These are phyloP conservation scores for Grallaria varia DNA, from an alignment of 2,113 vertebrate genomes.

Conservation along the genomic window DNA sequence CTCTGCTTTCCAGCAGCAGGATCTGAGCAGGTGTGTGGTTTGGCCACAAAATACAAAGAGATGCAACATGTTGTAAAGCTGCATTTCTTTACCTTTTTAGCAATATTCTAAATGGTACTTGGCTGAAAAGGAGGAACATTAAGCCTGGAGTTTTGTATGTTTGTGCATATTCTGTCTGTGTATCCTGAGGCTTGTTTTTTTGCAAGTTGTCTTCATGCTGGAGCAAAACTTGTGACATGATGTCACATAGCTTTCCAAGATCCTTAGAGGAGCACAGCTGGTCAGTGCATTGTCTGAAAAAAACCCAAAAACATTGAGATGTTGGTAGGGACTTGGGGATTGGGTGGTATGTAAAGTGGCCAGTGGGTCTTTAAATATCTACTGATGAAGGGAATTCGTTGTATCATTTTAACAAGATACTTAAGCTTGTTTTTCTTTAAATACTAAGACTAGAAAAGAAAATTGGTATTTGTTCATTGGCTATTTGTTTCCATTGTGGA, in stretches of 20 bases:
- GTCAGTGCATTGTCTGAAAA: not conserved
- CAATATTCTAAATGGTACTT: not conserved
- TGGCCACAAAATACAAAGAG: not conserved
- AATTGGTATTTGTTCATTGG: not conserved
- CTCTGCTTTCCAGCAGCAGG: not conserved
- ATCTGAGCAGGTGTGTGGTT: not conserved
- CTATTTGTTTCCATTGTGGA: constrained; percentile 32
- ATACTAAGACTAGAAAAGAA: not conserved
- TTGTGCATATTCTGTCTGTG: not conserved
- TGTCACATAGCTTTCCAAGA: not conserved
- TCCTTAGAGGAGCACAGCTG: not conserved
- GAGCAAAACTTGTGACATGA: not conserved
- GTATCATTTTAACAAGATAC: not conserved
- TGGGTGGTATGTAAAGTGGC: not conserved
- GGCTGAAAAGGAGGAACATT: not conserved
- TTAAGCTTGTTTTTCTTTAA: not conserved
- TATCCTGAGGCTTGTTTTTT: not conserved
- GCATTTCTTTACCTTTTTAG: not conserved
- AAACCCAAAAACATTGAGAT: not conserved
- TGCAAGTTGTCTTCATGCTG: not conserved
- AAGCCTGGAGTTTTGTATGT: not conserved
- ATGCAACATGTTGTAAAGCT: not conserved
- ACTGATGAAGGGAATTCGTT: not conserved
- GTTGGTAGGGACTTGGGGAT: not conserved
- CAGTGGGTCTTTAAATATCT: not conserved